phyloP scores from a whole-genome alignment of 2,888 invertebrate genomes.

The Dioctria linearis region DNA sequence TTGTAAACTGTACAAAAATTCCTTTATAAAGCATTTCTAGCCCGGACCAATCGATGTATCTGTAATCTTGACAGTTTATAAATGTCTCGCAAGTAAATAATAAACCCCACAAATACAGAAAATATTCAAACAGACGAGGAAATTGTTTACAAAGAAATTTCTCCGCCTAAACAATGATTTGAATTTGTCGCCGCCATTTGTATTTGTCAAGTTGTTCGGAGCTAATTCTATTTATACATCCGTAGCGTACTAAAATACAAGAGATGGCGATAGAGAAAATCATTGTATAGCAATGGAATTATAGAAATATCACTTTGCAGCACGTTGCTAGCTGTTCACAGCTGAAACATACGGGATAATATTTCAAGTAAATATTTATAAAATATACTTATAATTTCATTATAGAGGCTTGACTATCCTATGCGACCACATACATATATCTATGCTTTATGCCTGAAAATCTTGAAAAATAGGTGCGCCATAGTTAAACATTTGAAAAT shows the following conservation, averaged over 20 bases:
- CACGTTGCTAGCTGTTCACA: not conserved
- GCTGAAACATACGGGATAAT: too few species aligned
- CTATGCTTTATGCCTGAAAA: too few species aligned
- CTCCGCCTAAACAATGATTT: conserved; percentile 22
- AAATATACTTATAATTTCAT: too few species aligned
- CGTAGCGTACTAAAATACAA: not conserved
- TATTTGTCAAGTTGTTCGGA: not conserved
- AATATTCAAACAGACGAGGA: not conserved
- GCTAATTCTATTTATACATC: not conserved
- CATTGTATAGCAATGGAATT: not conserved
- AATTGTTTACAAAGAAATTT: conserved; percentile 34
- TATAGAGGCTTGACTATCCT: too few species aligned
- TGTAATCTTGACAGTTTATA: not conserved
- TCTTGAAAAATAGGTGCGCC: too few species aligned
- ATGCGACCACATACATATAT: too few species aligned
- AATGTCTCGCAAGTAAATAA: not conserved
- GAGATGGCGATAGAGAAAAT: not conserved
- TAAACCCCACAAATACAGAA: not conserved
- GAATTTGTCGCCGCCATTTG: not conserved
- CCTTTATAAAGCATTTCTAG: too few species aligned
- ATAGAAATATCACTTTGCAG: conserved; percentile 21
- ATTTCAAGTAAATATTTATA: too few species aligned
- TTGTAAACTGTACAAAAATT: too few species aligned
- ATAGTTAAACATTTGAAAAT: too few species aligned
- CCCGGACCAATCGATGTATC: not conserved